A percentile compares a stretch with the other conserved stretches of the same genome.
These are phyloP conservation scores for Cantharis rufa DNA, from an alignment of 2,888 invertebrate genomes.

Conservation along the genomic window DNA sequence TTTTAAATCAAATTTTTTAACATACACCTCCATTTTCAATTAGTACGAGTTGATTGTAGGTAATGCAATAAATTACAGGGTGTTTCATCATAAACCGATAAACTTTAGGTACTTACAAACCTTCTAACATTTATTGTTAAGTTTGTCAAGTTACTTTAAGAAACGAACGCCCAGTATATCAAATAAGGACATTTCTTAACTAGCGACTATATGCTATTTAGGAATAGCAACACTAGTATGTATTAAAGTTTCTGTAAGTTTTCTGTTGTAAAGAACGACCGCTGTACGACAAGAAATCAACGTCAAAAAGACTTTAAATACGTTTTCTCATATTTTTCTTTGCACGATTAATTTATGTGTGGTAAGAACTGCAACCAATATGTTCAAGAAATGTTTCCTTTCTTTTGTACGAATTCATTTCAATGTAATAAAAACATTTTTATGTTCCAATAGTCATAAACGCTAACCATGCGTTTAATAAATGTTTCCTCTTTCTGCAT, in stretches of 20 bases:
- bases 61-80: not conserved
- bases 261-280: too few species aligned
- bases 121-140: too few species aligned
- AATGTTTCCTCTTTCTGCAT: not conserved
- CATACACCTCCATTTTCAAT: not conserved
- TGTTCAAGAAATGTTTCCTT: not conserved
- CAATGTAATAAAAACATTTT: not conserved
- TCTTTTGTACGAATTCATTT: not conserved
- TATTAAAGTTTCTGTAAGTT: too few species aligned
- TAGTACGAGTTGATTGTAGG: not conserved
- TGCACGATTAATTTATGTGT: not conserved
- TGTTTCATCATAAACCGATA: not conserved
- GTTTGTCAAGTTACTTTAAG: too few species aligned
- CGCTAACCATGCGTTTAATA: not conserved
- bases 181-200: too few species aligned
- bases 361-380: not conserved
- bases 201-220: too few species aligned
- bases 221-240: too few species aligned
- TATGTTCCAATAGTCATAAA: not conserved
- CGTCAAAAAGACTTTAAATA: too few species aligned
- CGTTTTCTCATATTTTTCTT: too few species aligned
- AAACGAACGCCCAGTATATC: too few species aligned
- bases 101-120: too few species aligned
- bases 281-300: too few species aligned
- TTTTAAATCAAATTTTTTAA: not conserved